Base-by-base conservation (phyloP, 2,888 invertebrate genomes). In the Spilarctia lutea region DNA sequence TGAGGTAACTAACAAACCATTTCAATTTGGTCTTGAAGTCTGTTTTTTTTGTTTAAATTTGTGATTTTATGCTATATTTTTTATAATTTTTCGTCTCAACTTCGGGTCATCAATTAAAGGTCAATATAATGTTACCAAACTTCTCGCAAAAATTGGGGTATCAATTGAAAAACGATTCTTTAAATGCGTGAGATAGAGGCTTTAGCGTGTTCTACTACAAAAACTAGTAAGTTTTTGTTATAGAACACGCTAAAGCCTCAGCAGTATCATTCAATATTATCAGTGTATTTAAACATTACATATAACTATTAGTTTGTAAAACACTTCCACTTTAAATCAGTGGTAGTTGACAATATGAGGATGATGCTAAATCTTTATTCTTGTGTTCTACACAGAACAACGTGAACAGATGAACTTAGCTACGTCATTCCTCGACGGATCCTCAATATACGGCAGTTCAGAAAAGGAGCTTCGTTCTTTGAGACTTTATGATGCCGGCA, bases 371-470 rank as follows among this genome's bases (percentile, higher is more conserved):
- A 60, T 0, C n/a, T 39, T 39, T 63, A 1, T 16, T 30, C 30
- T 71, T 65, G 27, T 71, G 1, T n/a, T 65, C 48, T 2, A 1
- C 35, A 27, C 91, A 97, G 97, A 97, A 78, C 94, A 96, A 78
- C 96, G 98, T 68, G 97, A 98, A 84, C 98, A 98, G 89, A 97
- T 98, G 97, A 98, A 98, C 91, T 95, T 97, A 76, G 98, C 97
- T 0, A 98, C 98, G 0, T 97, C 98, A 2, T 98, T 98, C 89
- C 94, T 99, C 75, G 99, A 99, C 87, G 98, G 97, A 0, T 98
- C 98, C 0, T 97, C 97, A 1, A 92, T 99, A 72, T 99, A 99
- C 89, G 98, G 98, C 20, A 97, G 96, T 78, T 98, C 97, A 0
- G 97, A 97, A 72, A 97, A 97, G 79, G 97, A 97, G 81, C 94